Percentiles rank a stretch among this genome's conserved stretches.
These are phyloP conservation scores for Uropsilus gracilis DNA, from an alignment of 2,113 vertebrate genomes.

Conservation along the genomic window DNA sequence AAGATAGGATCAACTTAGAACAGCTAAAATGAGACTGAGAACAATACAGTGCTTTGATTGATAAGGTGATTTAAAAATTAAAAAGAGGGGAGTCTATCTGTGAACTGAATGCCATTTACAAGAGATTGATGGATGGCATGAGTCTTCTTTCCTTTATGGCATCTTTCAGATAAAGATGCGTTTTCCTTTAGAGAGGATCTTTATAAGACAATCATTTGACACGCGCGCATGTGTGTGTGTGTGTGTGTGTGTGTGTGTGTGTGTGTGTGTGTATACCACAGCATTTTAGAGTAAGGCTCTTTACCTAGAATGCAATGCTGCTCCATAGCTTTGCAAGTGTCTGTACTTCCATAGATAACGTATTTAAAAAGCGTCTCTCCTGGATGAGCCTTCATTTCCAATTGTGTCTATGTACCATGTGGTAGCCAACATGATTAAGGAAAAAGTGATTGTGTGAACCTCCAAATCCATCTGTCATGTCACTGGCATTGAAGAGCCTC, in stretches of 20 bases:
- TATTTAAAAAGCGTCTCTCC: slow-evolving; percentile 32
- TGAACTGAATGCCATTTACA: slow-evolving; percentile 59
- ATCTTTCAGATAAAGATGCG: slow-evolving; percentile 64
- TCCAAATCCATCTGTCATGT: slow-evolving; percentile 74
- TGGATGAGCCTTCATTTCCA: slow-evolving; percentile 65
- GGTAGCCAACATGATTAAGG: slow-evolving; percentile 60
- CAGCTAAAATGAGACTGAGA: slow-evolving; percentile 62
- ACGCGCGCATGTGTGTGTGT: background rate
- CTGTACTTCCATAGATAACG: slow-evolving; percentile 10
- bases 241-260: background rate
- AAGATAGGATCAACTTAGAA: slow-evolving; percentile 69
- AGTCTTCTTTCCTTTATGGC: slow-evolving; percentile 38
- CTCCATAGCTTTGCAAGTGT: background rate
- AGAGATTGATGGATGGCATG: slow-evolving; percentile 57
- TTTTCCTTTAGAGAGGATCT: slow-evolving; percentile 69
- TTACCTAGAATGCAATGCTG: slow-evolving; percentile 17
- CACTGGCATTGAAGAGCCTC: slow-evolving; percentile 52
- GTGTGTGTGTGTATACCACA: background rate
- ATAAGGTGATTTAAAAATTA: slow-evolving; percentile 77
- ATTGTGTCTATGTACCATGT: slow-evolving; percentile 42
- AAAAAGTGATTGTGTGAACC: slow-evolving; percentile 57
- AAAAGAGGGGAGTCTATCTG: slow-evolving; percentile 64
- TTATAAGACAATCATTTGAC: slow-evolving; percentile 57
- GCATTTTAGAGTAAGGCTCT: background rate
- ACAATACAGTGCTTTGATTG: slow-evolving; percentile 72